Evolutionary conservation across 1,140 invertebrate genomes (phyloP).

Genomic region (Phymastichus coffea): DNA sequence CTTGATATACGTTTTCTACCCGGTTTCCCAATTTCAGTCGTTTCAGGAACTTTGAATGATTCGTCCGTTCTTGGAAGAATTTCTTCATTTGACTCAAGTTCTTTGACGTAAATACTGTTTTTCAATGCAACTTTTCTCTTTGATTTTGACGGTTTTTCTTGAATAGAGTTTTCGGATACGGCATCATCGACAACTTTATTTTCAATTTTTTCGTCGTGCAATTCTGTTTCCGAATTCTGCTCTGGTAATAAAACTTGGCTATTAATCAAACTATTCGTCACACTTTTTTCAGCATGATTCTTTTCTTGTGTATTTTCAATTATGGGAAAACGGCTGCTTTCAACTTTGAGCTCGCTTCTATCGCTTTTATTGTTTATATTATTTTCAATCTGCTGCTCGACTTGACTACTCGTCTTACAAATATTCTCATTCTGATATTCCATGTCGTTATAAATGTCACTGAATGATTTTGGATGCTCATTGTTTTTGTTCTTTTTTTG

Average conservation of each 20-base stretch:
- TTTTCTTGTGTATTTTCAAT: too few relatives aligned
- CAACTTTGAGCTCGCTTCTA: too few relatives aligned
- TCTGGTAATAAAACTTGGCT: neutral
- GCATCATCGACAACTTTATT: neutral
- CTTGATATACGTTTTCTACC: constrained; percentile 34
- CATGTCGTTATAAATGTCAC: too few relatives aligned
- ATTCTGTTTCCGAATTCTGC: neutral
- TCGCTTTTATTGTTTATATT: too few relatives aligned
- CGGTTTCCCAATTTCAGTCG: constrained; percentile 21
- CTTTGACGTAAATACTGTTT: neutral
- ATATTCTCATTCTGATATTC: too few relatives aligned
- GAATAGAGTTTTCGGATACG: neutral
- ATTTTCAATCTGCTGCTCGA: too few relatives aligned
- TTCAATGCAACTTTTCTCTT: neutral
- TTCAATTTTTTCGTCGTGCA: neutral
- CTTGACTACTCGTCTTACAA: too few relatives aligned
- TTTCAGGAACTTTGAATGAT: constrained; percentile 34
- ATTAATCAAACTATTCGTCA: too few relatives aligned
- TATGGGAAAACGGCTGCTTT: too few relatives aligned
- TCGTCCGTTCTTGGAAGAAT: neutral
- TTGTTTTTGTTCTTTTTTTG: constrained; percentile 10
- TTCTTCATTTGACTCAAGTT: neutral
- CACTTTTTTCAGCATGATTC: too few relatives aligned
- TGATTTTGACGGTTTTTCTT: neutral
- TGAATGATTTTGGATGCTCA: neutral